Evolutionary conservation across 2,797 vertebrate species (phyloP).

Genomic region (Adelosebastes latens): DNA sequence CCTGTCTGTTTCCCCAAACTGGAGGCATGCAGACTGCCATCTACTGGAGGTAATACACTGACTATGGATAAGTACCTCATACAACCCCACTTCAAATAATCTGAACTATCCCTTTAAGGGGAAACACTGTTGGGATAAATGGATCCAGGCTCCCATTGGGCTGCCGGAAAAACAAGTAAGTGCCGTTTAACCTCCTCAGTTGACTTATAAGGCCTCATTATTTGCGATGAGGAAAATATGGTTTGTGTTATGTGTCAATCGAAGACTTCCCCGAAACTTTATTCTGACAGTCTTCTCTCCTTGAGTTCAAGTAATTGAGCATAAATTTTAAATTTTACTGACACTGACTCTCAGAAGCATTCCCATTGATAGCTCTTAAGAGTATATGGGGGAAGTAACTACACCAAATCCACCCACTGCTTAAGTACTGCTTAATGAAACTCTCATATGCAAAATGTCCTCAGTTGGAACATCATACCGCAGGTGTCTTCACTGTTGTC

Average conservation of each 20-base stretch:
- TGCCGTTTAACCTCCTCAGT: constrained; percentile 36
- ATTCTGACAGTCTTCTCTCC: background rate
- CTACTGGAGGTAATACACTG: too few relatives aligned
- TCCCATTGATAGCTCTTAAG: background rate
- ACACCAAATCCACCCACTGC: background rate
- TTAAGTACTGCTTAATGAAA: background rate
- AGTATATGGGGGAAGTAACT: background rate
- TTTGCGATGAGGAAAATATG: background rate
- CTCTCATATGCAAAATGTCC: background rate
- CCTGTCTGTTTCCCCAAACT: too few relatives aligned
- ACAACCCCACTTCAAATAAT: background rate
- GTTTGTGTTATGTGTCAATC: background rate
- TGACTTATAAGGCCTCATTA: constrained; percentile 27
- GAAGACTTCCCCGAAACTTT: background rate
- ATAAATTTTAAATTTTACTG: background rate
- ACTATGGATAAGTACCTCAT: too few relatives aligned
- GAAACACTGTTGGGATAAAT: constrained; percentile 43
- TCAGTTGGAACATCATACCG: background rate
- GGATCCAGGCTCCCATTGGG: constrained; percentile 12
- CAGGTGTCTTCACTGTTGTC: background rate
- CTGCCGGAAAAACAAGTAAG: constrained; percentile 9
- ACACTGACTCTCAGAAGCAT: background rate
- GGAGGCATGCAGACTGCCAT: too few relatives aligned
- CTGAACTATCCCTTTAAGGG: background rate
- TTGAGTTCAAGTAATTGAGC: background rate